Evolutionary conservation across 2,888 invertebrate genomes (phyloP).

Genomic region (Zootermopsis nevadensis): DNA sequence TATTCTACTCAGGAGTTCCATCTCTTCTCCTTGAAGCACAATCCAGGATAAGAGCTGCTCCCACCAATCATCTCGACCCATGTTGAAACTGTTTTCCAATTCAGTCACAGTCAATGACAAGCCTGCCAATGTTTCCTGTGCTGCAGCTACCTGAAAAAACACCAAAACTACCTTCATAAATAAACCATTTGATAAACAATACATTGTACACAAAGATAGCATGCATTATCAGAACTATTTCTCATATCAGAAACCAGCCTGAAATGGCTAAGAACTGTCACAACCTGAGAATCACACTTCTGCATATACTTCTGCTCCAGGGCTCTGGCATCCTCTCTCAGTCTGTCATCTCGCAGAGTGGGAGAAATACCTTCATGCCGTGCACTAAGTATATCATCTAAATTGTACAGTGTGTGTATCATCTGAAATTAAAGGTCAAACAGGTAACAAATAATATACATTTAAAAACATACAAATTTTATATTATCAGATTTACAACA

Average conservation of each 20-base stretch:
- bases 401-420: conserved; percentile 76
- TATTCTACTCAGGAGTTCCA: conserved; percentile 43
- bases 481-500: no score
- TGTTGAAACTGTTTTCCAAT: conserved; percentile 54
- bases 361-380: conserved; percentile 62
- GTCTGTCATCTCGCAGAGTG: conserved; percentile 66
- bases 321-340: conserved; percentile 65
- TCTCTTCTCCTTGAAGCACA: conserved; percentile 34
- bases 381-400: conserved; percentile 66
- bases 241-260: no score
- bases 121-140: conserved; percentile 49
- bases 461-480: no score
- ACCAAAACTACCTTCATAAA: no score
- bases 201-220: no score
- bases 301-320: conserved; percentile 71
- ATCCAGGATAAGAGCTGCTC: conserved; percentile 37
- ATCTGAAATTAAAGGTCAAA: conserved; percentile 60
- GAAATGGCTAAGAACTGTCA: not conserved
- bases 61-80: conserved; percentile 49
- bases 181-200: no score
- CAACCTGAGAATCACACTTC: conserved; percentile 58
- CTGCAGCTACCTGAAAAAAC: conserved; percentile 50
- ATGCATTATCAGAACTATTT: no score
- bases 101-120: conserved; percentile 52
- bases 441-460: no score